phyloP scores from a whole-genome alignment of 35 echinoderm and acorn worm species.

The Nesometra sesokonis region DNA sequence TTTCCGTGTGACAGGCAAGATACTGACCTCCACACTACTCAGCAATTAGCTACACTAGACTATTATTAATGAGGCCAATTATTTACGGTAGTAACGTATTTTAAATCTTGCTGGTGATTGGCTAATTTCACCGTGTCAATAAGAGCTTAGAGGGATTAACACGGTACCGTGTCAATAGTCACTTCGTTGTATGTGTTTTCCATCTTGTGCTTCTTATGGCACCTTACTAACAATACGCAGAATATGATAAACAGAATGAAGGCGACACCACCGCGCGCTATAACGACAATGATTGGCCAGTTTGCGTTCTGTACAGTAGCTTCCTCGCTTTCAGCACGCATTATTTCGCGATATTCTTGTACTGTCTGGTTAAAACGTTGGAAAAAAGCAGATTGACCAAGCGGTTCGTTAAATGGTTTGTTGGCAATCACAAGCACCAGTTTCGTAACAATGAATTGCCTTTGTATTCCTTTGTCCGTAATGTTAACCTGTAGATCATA shows the following conservation, averaged over 20 bases:
- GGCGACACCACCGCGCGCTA: slow-evolving; percentile 50
- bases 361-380: slow-evolving; percentile 58
- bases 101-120: no score
- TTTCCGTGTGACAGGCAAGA: no score
- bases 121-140: no score
- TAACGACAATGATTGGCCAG: slow-evolving; percentile 73
- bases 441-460: neutral
- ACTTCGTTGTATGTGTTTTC: slow-evolving; percentile 7
- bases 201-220: slow-evolving; percentile 30
- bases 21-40: no score
- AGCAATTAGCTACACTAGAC: no score
- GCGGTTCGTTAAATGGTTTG: slow-evolving; percentile 53
- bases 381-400: slow-evolving; percentile 47
- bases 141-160: no score
- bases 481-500: slow-evolving; percentile 57
- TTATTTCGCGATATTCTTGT: slow-evolving; percentile 15
- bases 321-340: neutral
- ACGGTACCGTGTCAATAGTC: no score
- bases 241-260: slow-evolving; percentile 71
- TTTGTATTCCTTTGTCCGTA: slow-evolving; percentile 36
- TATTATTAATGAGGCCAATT: no score
- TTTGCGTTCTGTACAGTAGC: no score
- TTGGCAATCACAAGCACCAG: slow-evolving; percentile 57
- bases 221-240: slow-evolving; percentile 55
- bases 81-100: no score